These are phyloP conservation scores for Kuschelorhynchus macadamiae DNA, from an alignment of 2,888 invertebrate genomes.

Conservation along the genomic window DNA sequence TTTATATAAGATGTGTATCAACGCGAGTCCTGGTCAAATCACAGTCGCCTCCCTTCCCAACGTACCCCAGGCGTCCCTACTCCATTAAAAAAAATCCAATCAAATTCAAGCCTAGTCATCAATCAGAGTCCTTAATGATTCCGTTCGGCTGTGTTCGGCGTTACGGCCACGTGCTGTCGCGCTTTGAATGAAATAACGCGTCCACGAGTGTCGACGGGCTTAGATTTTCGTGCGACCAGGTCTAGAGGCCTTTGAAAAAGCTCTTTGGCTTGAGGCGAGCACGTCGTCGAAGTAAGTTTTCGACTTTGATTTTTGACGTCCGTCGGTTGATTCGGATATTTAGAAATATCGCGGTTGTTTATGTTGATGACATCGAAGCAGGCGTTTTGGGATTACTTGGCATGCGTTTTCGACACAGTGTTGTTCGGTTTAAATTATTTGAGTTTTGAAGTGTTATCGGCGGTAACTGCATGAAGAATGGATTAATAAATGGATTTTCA, in stretches of 20 bases:
- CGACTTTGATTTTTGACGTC: too few species aligned
- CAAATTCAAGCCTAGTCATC: conserved; percentile 21
- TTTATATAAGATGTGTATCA: too few species aligned
- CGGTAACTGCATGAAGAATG: conserved; percentile 35
- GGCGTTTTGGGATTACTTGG: too few species aligned
- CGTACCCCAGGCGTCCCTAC: not conserved
- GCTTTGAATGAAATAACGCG: conserved; percentile 23
- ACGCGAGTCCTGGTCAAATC: too few species aligned
- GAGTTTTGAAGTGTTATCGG: not conserved
- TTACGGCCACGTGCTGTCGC: conserved; percentile 43
- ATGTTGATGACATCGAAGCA: too few species aligned
- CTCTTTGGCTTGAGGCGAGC: conserved; percentile 15
- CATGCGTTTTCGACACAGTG: too few species aligned
- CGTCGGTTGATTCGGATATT: too few species aligned
- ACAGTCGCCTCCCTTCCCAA: not conserved
- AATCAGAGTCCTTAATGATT: conserved; percentile 33
- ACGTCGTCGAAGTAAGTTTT: too few species aligned
- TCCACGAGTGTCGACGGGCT: conserved; percentile 19
- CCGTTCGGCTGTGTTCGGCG: conserved; percentile 40
- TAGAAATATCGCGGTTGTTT: too few species aligned
- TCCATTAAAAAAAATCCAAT: conserved; percentile 25
- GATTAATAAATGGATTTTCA: conserved; percentile 26
- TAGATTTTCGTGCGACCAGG: conserved; percentile 34
- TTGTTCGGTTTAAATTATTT: too few species aligned
- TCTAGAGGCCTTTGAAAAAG: conserved; percentile 30